Conservation (phyloP, 1,140 invertebrate genomes). For the Cydia amplana region DNA sequence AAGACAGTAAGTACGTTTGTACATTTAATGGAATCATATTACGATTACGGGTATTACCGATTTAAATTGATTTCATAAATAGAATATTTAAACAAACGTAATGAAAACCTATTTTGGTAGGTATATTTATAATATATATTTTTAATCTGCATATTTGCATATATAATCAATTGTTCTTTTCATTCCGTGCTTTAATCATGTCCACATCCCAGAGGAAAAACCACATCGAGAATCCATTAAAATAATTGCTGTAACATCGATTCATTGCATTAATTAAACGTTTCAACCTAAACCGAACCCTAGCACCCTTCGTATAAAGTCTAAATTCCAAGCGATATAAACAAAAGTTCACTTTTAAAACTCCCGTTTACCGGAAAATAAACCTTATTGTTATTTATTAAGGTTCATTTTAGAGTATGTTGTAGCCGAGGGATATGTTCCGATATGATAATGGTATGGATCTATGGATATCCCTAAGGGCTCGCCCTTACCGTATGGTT, state of each 20-base stretch:
- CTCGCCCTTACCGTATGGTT: slow-evolving; percentile 9
- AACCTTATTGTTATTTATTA: neutral
- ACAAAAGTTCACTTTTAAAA: neutral
- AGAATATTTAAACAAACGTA: no score
- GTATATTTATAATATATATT: no score
- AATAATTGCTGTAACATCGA: slow-evolving; percentile 2
- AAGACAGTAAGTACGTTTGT: no score
- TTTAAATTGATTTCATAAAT: no score
- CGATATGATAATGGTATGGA: slow-evolving; percentile 6
- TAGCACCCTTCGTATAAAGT: neutral
- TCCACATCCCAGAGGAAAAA: neutral
- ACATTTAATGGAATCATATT: no score
- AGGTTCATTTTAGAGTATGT: neutral
- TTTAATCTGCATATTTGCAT: neutral
- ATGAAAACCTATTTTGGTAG: no score
- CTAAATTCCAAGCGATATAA: neutral
- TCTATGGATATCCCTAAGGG: slow-evolving; percentile 2
- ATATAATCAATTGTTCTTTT: neutral
- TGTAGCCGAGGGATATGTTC: neutral
- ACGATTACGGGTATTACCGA: no score
- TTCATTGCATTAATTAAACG: neutral
- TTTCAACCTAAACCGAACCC: neutral
- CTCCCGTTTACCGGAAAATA: neutral
- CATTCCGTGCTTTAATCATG: neutral
- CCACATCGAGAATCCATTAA: slow-evolving; percentile 6